Conservation (phyloP, 2,797 vertebrate genomes). For the Gymnodraco acuticeps region DNA sequence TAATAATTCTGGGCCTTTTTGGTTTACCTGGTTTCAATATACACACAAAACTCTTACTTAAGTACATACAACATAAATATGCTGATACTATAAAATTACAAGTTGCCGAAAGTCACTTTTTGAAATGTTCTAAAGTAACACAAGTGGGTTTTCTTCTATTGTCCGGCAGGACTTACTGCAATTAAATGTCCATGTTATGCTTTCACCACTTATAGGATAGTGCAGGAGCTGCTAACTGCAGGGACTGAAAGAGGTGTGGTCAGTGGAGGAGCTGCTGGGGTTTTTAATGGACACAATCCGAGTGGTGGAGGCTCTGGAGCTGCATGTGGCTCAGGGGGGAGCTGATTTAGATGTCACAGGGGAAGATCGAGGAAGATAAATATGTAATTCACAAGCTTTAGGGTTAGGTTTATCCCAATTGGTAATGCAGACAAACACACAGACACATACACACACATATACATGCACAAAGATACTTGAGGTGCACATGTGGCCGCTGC, state of each 20-base stretch:
- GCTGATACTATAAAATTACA: neutral
- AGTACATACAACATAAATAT: neutral
- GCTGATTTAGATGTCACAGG: conserved; percentile 59
- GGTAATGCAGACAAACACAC: conserved; percentile 44
- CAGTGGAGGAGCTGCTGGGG: conserved; percentile 40
- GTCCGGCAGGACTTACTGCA: neutral
- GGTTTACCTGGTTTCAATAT: neutral
- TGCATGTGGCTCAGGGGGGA: conserved; percentile 20
- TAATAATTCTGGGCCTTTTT: neutral
- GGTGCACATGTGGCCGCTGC: conserved; percentile 39
- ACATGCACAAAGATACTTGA: conserved; percentile 41
- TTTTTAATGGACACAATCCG: conserved; percentile 52
- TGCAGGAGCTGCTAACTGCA: neutral
- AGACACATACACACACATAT: conserved; percentile 18
- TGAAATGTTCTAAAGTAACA: neutral
- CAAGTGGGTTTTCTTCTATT: neutral
- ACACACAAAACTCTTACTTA: neutral
- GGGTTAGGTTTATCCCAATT: conserved; percentile 46
- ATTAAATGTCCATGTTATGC: neutral
- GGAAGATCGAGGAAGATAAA: conserved; percentile 66
- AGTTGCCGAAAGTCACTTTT: neutral
- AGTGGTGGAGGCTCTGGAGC: conserved; percentile 44
- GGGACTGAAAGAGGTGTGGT: conserved; percentile 39
- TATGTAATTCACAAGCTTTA: conserved; percentile 65
- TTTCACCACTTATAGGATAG: neutral